Conservation (phyloP, 2,113 vertebrate species). For the Electrona antarctica region DNA sequence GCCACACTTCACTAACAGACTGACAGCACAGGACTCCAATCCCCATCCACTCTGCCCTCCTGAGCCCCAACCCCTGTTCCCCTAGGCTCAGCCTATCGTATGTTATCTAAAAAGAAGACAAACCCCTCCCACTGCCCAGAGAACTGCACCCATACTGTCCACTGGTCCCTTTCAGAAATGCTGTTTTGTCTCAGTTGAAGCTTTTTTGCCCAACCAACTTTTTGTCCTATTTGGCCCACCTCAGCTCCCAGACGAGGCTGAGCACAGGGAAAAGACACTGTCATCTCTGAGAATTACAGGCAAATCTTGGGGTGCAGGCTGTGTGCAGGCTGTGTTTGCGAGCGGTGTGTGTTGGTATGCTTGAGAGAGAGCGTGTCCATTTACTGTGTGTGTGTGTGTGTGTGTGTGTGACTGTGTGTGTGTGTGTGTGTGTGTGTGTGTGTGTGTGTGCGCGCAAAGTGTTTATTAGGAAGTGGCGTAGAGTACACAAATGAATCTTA, state of each 20-base stretch:
- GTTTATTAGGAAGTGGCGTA: constrained; percentile 32
- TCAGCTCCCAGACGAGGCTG: constrained; percentile 17
- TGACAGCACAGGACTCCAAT: constrained; percentile 72
- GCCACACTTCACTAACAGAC: constrained; percentile 8
- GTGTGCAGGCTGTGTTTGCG: constrained; percentile 11
- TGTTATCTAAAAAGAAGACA: constrained; percentile 1
- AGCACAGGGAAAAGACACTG: constrained; percentile 22
- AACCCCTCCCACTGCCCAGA: constrained; percentile 51
- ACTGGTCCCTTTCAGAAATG: constrained; percentile 24
- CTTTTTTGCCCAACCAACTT: not conserved
- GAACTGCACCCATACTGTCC: constrained; percentile 58
- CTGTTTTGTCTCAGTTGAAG: constrained; percentile 22
- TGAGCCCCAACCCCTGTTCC: constrained; percentile 38
- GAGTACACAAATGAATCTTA: constrained; percentile 39
- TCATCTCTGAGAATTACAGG: constrained; percentile 2
- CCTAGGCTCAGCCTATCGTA: constrained; percentile 29
- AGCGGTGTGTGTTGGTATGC: constrained; percentile 22
- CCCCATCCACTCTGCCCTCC: constrained; percentile 40
- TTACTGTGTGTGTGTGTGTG: not conserved
- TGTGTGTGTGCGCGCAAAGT: constrained; percentile 28
- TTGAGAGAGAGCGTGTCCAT: constrained; percentile 4
- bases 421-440: constrained; percentile 20
- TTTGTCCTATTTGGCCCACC: not conserved
- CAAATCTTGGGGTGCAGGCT: not conserved
- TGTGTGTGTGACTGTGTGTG: constrained; percentile 8